Base-by-base conservation (phyloP, 2,888 invertebrate genomes). In the Pandemis cinnamomeana region DNA sequence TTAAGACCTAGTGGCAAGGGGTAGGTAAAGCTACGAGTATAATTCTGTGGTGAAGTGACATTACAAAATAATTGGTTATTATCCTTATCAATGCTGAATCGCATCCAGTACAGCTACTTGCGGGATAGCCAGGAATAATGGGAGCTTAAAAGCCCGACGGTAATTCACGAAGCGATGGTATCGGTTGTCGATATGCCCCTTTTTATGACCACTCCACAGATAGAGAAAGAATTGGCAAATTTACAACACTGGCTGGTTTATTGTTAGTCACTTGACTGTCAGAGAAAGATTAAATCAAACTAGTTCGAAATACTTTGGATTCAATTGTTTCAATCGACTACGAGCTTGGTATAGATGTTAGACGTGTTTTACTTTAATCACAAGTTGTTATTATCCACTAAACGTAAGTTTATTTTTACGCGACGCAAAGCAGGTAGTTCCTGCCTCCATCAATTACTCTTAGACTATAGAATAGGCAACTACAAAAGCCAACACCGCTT, bases 151-250 rank as follows among this genome's bases (percentile, higher is more conserved):
- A 80, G 83, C 79, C 80, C 81, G 83, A 80, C 88, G 83, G 89
- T 92, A 91, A 90, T 87, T 92, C 90, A 91, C 92, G 87, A 87
- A 88, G 88, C 87, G 91, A 92, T 92, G 87, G 81, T 92, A 92
- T 92, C 91, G 86, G 81, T 86, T 87, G 89, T 88, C 91, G 89
- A 92, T 91, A 89, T 88, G 84, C 86, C 85, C 84, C 84, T 92
- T 91, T 92, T 93, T 93, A 92, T 89, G 90, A 91, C 86, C 89
- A 83, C 82, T 86, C 83, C 80, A 67, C 81, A 86, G 87, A 89
- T 87, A 88, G 82, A 87, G 87, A 89, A 89, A 89, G 82, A 88
- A 86, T 87, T 85, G 79, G 83, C 84, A 85, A 86, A 82, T 84
- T 84, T 81, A 82, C 80, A 51, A 77, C 80, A 77, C 81, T 11